Evolutionary conservation across 2,113 vertebrate species (phyloP), one percentile per base, ranked within the genome.

Genomic region (Columbina picui): DNA sequence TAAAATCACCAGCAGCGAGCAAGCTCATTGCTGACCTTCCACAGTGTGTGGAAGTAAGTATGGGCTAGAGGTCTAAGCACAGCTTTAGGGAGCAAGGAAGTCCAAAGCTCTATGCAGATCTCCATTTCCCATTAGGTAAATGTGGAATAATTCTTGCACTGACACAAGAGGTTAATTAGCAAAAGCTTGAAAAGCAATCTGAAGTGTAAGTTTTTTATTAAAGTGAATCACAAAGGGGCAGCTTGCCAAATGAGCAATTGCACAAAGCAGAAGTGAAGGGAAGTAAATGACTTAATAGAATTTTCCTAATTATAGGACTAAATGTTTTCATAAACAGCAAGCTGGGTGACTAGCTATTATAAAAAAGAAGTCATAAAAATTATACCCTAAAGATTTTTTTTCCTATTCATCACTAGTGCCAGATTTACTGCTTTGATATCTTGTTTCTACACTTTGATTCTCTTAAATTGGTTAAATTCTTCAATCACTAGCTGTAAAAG

Each of bases 311-410:
- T 94, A 82, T 38, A 94, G 57, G 39, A 88, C 61, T 82, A 65
- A 82, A 79, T 86, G 63, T 87, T 94, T 96, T 91, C 79, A 79
- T 60, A 71, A 94, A 96, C 91, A 97, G 47, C 71, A 56, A 74
- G 49, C 38, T 87, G 49, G 38, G 64, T 12, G 87, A 81, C 73
- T 73, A 45, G n/a, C 32, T 76, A 89, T 65, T 86, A 77, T 4
- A 78, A 56, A 69, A 27, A 59, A 88, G 60, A 83, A 94, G 68
- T 78, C 27, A 80, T 92, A 79, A 93, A 92, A 89, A 49, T n/a
- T 49, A 56, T 26, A 87, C 45, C 6, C 39, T 9, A 26, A 89
- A 73, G 30, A 64, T 56, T 92, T 69, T 50, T 88, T 96, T 76
- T 76, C 63, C 50, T 85, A 27, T 87, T 68, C 55, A 84, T 71